These are phyloP conservation scores for Gymnocephalus cernua DNA, from an alignment of 2,113 vertebrate genomes.

Conservation along the genomic window DNA sequence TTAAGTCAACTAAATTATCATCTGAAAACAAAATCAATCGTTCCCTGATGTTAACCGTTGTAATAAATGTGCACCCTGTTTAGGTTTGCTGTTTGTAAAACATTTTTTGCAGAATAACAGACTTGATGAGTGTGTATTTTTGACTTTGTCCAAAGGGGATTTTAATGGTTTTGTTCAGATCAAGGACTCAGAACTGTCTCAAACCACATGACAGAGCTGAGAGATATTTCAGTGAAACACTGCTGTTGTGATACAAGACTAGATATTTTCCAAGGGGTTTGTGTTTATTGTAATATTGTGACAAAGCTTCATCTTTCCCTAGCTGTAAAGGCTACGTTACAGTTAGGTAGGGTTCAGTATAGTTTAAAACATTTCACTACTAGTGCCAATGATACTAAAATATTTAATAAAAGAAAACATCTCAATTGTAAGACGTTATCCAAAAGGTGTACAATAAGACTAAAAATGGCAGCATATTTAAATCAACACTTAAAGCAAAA, in stretches of 20 bases:
- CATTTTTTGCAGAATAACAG: neutral
- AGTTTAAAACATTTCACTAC: neutral
- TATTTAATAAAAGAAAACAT: neutral
- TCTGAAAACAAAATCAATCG: slow-evolving; percentile 8
- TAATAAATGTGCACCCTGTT: neutral
- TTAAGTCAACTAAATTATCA: slow-evolving; percentile 4
- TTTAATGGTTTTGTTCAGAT: neutral
- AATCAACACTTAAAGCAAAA: neutral
- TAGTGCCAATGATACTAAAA: neutral
- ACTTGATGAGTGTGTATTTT: neutral
- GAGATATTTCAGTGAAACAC: neutral
- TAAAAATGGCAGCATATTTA: neutral
- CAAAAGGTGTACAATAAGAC: neutral
- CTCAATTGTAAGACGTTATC: neutral
- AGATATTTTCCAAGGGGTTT: neutral
- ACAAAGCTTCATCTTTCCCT: neutral
- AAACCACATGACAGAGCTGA: neutral
- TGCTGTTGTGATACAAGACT: neutral
- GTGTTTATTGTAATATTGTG: neutral
- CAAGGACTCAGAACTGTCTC: neutral
- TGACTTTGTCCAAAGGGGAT: neutral
- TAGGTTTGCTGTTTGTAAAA: neutral
- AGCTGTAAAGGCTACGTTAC: neutral
- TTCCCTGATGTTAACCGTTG: neutral
- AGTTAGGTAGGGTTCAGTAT: no score